phyloP scores from a whole-genome alignment of 2,888 invertebrate genomes.

The Andricus quercusramuli region DNA sequence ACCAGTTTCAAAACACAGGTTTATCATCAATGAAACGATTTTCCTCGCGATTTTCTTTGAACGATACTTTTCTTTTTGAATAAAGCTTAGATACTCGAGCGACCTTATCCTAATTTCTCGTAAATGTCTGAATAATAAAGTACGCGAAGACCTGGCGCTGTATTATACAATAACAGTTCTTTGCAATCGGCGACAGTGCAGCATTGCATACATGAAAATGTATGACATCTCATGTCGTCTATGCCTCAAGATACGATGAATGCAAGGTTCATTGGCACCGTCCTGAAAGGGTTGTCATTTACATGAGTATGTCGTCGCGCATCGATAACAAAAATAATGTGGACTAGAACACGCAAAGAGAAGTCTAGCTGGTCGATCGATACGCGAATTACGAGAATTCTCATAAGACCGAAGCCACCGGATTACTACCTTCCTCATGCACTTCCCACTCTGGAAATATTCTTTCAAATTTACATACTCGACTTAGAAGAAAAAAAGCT shows the following conservation, averaged over 20 bases:
- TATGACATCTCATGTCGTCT: constrained; percentile 27
- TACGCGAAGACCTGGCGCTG: background rate
- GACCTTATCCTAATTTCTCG: constrained; percentile 26
- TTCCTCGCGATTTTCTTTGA: background rate
- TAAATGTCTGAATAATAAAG: background rate
- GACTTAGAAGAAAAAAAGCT: background rate
- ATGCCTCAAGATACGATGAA: constrained; percentile 6
- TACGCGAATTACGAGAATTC: constrained; percentile 34
- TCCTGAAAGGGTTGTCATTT: constrained; percentile 32
- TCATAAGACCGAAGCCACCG: constrained; percentile 5
- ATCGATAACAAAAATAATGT: constrained; percentile 38
- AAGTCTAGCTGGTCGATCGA: constrained; percentile 29
- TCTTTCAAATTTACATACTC: constrained; percentile 5
- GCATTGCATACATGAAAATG: background rate
- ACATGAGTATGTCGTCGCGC: constrained; percentile 21
- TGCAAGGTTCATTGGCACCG: constrained; percentile 39
- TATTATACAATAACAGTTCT: constrained; percentile 23
- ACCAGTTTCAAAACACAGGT: background rate
- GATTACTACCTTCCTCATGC: constrained; percentile 11
- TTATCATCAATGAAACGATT: background rate
- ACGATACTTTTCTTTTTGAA: background rate
- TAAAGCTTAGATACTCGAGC: background rate
- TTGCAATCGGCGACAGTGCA: background rate
- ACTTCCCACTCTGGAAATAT: background rate
- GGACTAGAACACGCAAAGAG: constrained; percentile 41